A percentile compares a stretch with the other conserved stretches of the same genome.
Conservation (phyloP, 2,888 invertebrate species). For the Dynastes hyllus region DNA sequence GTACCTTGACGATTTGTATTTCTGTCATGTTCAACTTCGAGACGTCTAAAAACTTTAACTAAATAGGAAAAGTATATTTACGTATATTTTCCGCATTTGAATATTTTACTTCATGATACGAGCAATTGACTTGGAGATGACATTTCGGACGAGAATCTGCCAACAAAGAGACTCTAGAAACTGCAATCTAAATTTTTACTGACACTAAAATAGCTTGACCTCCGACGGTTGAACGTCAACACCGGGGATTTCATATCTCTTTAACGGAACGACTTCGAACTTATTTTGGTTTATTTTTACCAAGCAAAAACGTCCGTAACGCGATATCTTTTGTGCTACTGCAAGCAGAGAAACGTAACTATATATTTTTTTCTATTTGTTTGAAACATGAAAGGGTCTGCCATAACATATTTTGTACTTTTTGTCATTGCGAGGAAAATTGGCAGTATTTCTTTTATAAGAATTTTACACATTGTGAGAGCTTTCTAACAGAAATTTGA, state of each 20-base stretch:
- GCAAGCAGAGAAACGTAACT: conserved; percentile 2
- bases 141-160: conserved; percentile 31
- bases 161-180: conserved; percentile 46
- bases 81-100: conserved; percentile 6
- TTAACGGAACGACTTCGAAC: conserved; percentile 44
- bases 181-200: conserved; percentile 48
- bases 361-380: too few species aligned
- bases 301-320: conserved; percentile 45
- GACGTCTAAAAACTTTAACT: conserved; percentile 1
- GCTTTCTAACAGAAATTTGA: too few species aligned
- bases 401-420: too few species aligned
- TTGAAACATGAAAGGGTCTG: too few species aligned
- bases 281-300: conserved; percentile 49
- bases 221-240: conserved; percentile 38
- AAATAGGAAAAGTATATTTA: conserved; percentile 38
- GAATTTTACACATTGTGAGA: too few species aligned
- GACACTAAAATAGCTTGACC: conserved; percentile 49
- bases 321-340: conserved; percentile 12
- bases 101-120: conserved; percentile 30
- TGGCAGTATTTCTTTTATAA: too few species aligned
- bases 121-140: conserved; percentile 34
- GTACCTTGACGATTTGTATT: too few species aligned
- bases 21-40: neutral
- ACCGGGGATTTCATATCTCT: conserved; percentile 46
- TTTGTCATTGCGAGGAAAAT: too few species aligned